Evolutionary conservation across 2,888 invertebrate species (phyloP).

Genomic region (Oscheius sp.): DNA sequence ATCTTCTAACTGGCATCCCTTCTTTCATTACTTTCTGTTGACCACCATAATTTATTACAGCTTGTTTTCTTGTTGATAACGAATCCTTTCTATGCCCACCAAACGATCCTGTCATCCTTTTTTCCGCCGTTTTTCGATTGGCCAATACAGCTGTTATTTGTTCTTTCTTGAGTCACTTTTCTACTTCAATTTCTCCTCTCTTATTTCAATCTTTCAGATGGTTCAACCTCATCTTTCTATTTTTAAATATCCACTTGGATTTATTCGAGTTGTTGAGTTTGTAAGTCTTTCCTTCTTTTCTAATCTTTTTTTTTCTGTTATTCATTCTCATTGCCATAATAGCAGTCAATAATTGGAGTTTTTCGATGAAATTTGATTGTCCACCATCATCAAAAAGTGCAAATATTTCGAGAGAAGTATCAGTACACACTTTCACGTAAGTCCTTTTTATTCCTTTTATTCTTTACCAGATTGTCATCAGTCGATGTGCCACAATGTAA

Average conservation of each 20-base stretch:
- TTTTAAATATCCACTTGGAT: constrained; percentile 68
- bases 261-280: constrained; percentile 64
- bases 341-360: constrained; percentile 60
- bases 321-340: constrained; percentile 65
- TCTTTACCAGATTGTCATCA: constrained; percentile 41
- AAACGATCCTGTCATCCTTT: too few relatives aligned
- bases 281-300: constrained; percentile 44
- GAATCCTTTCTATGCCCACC: too few relatives aligned
- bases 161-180: too few relatives aligned
- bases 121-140: too few relatives aligned
- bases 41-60: too few relatives aligned
- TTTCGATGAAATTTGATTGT: constrained; percentile 51
- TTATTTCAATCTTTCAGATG: too few relatives aligned
- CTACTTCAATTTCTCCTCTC: too few relatives aligned
- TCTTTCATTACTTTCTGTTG: too few relatives aligned
- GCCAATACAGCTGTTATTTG: too few relatives aligned
- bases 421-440: constrained; percentile 28
- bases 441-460: too few relatives aligned
- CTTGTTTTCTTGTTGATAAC: too few relatives aligned
- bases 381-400: not conserved
- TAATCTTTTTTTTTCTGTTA: constrained; percentile 37
- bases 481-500: constrained; percentile 33
- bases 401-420: not conserved
- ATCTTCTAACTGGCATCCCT: too few relatives aligned
- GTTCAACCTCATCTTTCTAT: constrained; percentile 35